Conservation (phyloP, 2,888 invertebrate species). For the Agriotes lineatus region DNA sequence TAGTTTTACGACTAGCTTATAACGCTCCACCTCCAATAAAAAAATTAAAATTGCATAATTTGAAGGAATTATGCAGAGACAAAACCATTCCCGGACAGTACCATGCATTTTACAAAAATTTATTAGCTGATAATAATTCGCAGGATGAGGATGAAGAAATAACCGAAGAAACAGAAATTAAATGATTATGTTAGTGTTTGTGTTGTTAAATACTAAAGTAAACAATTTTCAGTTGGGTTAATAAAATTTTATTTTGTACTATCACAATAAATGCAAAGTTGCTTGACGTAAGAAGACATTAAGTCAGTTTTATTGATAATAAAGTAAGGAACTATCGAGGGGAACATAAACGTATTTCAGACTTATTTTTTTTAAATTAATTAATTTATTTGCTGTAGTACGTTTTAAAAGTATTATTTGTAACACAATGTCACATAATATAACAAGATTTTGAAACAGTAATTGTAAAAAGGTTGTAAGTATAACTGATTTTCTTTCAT, state of each 20-base stretch:
- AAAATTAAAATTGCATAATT: not conserved
- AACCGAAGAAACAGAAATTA: no score
- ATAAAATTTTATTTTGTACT: no score
- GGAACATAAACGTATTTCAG: not conserved
- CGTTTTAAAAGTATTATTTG: not conserved
- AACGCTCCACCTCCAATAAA: not conserved
- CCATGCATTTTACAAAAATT: not conserved
- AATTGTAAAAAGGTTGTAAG: not conserved
- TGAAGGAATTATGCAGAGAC: not conserved
- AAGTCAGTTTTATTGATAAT: not conserved
- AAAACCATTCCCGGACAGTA: not conserved
- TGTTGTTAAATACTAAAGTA: no score
- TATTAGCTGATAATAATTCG: not conserved
- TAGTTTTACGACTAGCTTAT: not conserved
- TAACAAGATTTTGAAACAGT: not conserved
- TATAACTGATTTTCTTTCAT: not conserved
- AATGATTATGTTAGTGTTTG: not conserved
- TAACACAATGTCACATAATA: not conserved
- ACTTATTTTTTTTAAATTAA: not conserved
- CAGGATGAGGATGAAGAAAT: not conserved
- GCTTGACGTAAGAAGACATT: not conserved
- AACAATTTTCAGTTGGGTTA: no score
- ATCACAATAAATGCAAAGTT: not conserved
- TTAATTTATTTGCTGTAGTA: not conserved
- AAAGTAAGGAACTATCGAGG: not conserved